phyloP scores from a whole-genome alignment of 2,113 vertebrate species.

The Toxostoma redivivum region DNA sequence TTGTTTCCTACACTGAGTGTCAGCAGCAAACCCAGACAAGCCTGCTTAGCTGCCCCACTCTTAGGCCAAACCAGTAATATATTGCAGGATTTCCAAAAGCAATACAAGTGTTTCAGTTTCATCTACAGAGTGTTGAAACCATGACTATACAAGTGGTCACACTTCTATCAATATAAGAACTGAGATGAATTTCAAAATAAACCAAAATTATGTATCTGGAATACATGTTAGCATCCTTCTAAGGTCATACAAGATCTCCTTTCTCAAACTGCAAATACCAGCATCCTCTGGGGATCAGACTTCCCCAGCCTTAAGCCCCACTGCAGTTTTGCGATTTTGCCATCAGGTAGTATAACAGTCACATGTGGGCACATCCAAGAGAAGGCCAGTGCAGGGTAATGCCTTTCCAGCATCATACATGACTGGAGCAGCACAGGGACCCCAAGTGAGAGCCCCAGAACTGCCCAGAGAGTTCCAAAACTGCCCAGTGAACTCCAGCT shows the following conservation, averaged over 20 bases:
- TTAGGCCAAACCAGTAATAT: background rate
- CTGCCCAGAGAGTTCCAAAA: background rate
- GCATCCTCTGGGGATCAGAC: background rate
- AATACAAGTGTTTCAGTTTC: background rate
- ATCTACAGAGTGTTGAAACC: background rate
- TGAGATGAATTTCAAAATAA: background rate
- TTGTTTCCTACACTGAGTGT: background rate
- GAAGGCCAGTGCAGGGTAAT: background rate
- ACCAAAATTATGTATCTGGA: background rate
- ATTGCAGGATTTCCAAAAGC: background rate
- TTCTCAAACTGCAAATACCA: background rate
- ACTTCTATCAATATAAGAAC: background rate
- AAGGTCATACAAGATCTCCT: background rate
- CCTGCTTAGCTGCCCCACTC: background rate
- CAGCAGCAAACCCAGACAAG: background rate
- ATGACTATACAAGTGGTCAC: background rate
- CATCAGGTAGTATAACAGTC: background rate
- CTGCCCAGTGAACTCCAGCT: background rate
- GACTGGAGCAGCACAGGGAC: background rate
- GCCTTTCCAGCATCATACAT: rapidly evolving
- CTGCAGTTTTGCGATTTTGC: background rate
- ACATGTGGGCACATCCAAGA: background rate
- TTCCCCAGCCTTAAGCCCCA: background rate
- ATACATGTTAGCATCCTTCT: background rate
- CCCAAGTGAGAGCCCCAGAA: background rate